phyloP scores from a whole-genome alignment of 1,140 invertebrate species.

The Drosophila punjabiensis region DNA sequence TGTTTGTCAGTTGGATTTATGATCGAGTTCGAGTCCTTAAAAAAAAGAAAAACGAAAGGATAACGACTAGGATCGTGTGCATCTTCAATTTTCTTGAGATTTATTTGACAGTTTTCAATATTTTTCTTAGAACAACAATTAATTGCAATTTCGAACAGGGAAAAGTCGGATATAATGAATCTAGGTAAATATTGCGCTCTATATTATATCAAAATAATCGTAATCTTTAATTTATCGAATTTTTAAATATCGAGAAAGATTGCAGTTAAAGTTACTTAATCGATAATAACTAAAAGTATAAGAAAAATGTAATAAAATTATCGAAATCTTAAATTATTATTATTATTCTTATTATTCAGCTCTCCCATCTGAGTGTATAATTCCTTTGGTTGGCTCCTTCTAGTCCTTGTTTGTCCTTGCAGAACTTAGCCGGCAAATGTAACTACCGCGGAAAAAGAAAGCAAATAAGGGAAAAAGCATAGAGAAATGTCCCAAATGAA shows the following conservation, averaged over 20 bases:
- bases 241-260: too few species aligned
- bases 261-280: too few species aligned
- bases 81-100: slow-evolving; percentile 7
- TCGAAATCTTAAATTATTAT: not conserved
- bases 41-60: not conserved
- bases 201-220: not conserved
- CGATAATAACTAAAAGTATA: too few species aligned
- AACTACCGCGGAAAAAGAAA: slow-evolving; percentile 37
- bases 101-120: slow-evolving; percentile 3
- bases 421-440: slow-evolving; percentile 35
- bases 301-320: too few species aligned
- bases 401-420: slow-evolving; percentile 28
- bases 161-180: not conserved
- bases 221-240: not conserved
- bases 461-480: slow-evolving; percentile 33
- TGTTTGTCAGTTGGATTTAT: slow-evolving; percentile 69
- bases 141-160: not conserved
- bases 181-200: too few species aligned
- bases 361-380: slow-evolving; percentile 49
- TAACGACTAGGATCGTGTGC: not conserved
- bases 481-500: slow-evolving; percentile 61
- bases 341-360: slow-evolving; percentile 28
- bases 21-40: slow-evolving; percentile 43
- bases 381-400: slow-evolving; percentile 50
- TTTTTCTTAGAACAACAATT: not conserved